phyloP scores from a whole-genome alignment of 2,113 vertebrate species.

The Cranoglanis bouderius region DNA sequence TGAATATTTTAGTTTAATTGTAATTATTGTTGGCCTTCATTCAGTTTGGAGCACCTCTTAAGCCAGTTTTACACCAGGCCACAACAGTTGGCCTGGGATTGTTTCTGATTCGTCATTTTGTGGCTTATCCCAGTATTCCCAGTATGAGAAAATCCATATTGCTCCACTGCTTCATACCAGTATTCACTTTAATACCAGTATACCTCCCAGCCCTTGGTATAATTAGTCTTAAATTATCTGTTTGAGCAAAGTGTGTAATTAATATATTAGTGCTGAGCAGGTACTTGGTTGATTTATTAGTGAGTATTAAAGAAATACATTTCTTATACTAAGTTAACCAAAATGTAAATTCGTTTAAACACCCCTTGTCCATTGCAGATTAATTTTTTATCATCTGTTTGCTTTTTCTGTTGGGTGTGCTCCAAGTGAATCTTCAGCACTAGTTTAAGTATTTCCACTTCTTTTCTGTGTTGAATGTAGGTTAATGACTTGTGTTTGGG shows the following conservation, averaged over 20 bases:
- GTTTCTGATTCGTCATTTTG: too few relatives aligned
- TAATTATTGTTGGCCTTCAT: not conserved
- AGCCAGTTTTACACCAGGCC: not conserved
- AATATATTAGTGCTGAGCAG: not conserved
- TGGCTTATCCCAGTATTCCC: not conserved
- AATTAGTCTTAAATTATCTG: not conserved
- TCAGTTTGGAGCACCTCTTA: not conserved
- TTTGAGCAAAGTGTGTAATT: not conserved
- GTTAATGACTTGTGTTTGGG: not conserved
- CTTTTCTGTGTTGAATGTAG: not conserved
- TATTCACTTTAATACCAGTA: not conserved
- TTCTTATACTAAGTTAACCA: not conserved
- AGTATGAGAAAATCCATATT: not conserved
- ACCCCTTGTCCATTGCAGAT: not conserved
- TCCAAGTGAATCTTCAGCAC: not conserved
- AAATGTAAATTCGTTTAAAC: not conserved
- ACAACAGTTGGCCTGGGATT: not conserved
- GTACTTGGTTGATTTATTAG: not conserved
- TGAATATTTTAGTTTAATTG: not conserved
- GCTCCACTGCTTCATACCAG: not conserved
- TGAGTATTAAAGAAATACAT: not conserved
- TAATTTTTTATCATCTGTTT: not conserved
- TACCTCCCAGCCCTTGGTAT: not conserved
- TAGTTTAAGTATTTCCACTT: not conserved
- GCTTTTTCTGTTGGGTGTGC: not conserved